phyloP scores from a whole-genome alignment of 2,113 vertebrate species.

The Reinhardtius hippoglossoides region DNA sequence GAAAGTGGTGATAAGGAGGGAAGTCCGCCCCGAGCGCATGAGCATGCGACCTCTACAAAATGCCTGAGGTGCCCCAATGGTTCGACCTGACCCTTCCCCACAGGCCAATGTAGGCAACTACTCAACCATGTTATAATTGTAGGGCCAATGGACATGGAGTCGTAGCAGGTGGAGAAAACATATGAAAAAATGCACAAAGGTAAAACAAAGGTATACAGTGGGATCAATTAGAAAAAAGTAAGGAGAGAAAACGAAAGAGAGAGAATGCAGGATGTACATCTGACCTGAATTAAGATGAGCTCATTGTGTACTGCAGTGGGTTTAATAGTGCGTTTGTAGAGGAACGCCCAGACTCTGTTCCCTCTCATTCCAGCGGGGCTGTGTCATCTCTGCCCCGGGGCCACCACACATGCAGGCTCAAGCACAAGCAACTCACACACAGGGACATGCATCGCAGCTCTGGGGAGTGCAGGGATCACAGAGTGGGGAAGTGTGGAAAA shows the following conservation, averaged over 20 bases:
- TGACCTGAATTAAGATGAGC: conserved; percentile 89
- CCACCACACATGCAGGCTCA: conserved; percentile 82
- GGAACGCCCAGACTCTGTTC: conserved; percentile 87
- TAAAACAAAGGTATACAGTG: conserved; percentile 33
- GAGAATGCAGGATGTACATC: conserved; percentile 83
- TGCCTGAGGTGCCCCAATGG: conserved; percentile 37
- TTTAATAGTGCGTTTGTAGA: conserved; percentile 87
- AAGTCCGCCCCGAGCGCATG: conserved; percentile 33
- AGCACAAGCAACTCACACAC: conserved; percentile 76
- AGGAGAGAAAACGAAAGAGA: conserved; percentile 40
- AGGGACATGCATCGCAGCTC: conserved; percentile 70
- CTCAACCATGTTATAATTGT: not conserved
- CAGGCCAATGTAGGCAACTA: conserved; percentile 1
- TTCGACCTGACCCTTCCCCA: conserved; percentile 16
- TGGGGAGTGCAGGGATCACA: conserved; percentile 62
- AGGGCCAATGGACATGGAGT: not conserved
- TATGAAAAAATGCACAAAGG: conserved; percentile 21
- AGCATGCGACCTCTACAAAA: conserved; percentile 39
- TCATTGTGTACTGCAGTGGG: conserved; percentile 87
- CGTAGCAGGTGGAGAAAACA: conserved; percentile 7
- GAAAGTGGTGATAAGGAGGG: conserved; percentile 56
- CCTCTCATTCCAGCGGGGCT: conserved; percentile 86
- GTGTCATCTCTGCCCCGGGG: conserved; percentile 85
- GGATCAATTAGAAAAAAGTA: conserved; percentile 55
- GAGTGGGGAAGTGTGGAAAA: conserved; percentile 65